Evolutionary conservation across 2,888 invertebrate species (phyloP).

Genomic region (Alentia gelatinosa): DNA sequence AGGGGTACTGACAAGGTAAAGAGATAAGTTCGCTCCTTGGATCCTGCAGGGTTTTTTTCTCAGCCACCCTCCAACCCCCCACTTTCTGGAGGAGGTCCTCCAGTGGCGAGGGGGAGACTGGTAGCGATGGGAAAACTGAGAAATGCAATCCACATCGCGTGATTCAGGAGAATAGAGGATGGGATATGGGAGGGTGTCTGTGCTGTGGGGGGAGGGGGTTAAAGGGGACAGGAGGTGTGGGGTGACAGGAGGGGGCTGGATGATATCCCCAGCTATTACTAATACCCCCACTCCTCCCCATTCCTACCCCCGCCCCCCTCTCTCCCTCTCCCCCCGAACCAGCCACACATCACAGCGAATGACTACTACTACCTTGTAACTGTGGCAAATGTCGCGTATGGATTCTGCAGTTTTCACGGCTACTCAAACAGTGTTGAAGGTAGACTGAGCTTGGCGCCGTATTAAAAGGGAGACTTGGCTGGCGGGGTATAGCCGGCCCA

Average conservation of each 20-base stretch:
- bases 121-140: not conserved
- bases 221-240: too few species aligned
- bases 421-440: not conserved
- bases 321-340: not conserved
- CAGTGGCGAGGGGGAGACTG: not conserved
- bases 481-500: too few species aligned
- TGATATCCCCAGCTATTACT: too few species aligned
- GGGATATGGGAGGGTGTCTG: not conserved
- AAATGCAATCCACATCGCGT: not conserved
- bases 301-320: not conserved
- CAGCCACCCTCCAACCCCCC: not conserved
- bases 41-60: not conserved
- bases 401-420: not conserved
- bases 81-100: not conserved
- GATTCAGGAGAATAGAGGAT: not conserved
- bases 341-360: not conserved
- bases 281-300: too few species aligned
- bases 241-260: too few species aligned
- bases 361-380: not conserved
- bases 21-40: not conserved
- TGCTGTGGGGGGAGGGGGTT: too few species aligned
- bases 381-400: not conserved
- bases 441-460: not conserved
- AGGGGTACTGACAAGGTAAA: not conserved
- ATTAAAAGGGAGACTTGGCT: not conserved